phyloP scores from a whole-genome alignment of 2,888 invertebrate genomes.

The Plagodis dolabraria region DNA sequence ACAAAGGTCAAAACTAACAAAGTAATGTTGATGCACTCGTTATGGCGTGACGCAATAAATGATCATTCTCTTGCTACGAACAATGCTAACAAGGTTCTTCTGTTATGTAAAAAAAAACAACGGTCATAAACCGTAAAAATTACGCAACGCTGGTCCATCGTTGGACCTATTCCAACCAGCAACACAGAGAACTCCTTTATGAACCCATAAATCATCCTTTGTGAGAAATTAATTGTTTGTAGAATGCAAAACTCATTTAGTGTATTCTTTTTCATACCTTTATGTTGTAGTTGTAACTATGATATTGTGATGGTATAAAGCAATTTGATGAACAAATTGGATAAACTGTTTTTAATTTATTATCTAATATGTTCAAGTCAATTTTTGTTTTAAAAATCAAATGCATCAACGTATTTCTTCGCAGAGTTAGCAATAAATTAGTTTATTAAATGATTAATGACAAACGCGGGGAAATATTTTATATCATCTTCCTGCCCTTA shows the following conservation, averaged over 20 bases:
- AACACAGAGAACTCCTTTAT: conserved; percentile 52
- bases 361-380: not conserved
- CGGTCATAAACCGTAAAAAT: conserved; percentile 28
- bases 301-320: conserved; percentile 4
- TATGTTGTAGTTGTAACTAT: conserved; percentile 10
- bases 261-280: conserved; percentile 25
- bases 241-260: conserved; percentile 26
- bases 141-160: conserved; percentile 44
- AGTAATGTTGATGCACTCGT: not conserved
- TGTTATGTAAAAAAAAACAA: conserved; percentile 30
- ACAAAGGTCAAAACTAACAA: too few relatives aligned
- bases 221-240: conserved; percentile 47
- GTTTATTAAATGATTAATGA: too few relatives aligned
- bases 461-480: too few relatives aligned
- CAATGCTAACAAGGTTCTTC: not conserved
- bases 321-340: conserved; percentile 7
- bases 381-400: not conserved
- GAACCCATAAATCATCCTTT: conserved; percentile 51
- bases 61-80: not conserved
- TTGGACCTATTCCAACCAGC: conserved; percentile 54
- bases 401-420: too few relatives aligned
- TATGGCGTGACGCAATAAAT: not conserved
- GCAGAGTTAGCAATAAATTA: too few relatives aligned
- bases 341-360: not conserved
- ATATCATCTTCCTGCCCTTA: too few relatives aligned